phyloP scores from a whole-genome alignment of 2,888 invertebrate genomes.

The Pammene aurita region DNA sequence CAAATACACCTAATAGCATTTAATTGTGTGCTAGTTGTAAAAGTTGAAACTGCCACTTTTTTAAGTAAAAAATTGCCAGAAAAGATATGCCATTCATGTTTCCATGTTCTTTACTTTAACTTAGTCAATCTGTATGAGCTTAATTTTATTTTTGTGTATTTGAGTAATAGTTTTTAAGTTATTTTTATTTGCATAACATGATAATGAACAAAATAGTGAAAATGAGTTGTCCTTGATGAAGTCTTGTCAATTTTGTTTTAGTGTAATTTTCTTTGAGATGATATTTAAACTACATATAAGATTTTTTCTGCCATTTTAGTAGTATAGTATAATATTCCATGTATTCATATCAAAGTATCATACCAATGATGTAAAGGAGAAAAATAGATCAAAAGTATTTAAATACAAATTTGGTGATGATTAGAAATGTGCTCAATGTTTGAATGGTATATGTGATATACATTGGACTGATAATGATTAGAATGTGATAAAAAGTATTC shows the following conservation, averaged over 20 bases:
- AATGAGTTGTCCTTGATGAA: constrained; percentile 19
- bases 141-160: constrained; percentile 12
- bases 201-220: constrained; percentile 31
- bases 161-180: neutral
- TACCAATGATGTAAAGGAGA: constrained; percentile 21
- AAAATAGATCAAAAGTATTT: constrained; percentile 24
- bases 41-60: constrained; percentile 2
- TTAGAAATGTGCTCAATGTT: constrained; percentile 34
- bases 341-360: constrained; percentile 38
- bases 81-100: constrained; percentile 5
- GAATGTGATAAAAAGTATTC: constrained; percentile 55
- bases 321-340: constrained; percentile 31
- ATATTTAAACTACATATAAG: constrained; percentile 9
- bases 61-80: neutral
- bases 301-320: constrained; percentile 35
- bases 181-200: neutral
- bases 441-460: constrained; percentile 61
- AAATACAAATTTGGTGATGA: constrained; percentile 11
- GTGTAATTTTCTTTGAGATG: constrained; percentile 16
- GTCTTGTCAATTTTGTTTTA: constrained; percentile 32
- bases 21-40: constrained; percentile 11
- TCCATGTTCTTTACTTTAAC: constrained; percentile 5
- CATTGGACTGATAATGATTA: constrained; percentile 67
- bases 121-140: constrained; percentile 19
- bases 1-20: constrained; percentile 11